Evolutionary conservation across 1,140 invertebrate species (phyloP).

Genomic region (Meloidogyne hapla): DNA sequence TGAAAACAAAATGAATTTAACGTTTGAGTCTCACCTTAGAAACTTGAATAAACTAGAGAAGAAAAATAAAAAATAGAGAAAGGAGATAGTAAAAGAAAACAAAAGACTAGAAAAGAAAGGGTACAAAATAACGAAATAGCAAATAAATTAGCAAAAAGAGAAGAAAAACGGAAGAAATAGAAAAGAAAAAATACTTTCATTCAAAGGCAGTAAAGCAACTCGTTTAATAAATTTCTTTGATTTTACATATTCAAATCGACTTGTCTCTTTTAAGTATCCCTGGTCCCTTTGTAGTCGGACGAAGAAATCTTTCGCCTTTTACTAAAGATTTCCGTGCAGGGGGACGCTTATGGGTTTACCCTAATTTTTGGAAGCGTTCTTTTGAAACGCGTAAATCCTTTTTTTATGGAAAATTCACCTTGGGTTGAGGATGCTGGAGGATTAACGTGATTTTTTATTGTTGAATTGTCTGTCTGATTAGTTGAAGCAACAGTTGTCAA

Average conservation of each 20-base stretch:
- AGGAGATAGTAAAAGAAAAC: not conserved
- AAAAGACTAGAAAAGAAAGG: not conserved
- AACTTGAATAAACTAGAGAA: no score
- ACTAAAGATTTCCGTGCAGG: constrained; percentile 48
- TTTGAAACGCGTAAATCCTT: not conserved
- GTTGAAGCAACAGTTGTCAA: not conserved
- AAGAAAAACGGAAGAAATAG: not conserved
- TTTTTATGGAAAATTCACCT: no score
- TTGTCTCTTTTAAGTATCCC: not conserved
- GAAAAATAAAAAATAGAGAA: not conserved
- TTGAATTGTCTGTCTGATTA: no score
- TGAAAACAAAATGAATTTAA: not conserved
- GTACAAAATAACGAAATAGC: no score
- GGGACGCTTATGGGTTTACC: constrained; percentile 35
- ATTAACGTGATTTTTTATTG: no score
- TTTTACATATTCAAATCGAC: not conserved
- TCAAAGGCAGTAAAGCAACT: not conserved
- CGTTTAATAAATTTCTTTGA: not conserved
- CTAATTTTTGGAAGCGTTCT: constrained; percentile 17
- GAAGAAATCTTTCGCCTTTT: constrained; percentile 46
- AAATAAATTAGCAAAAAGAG: no score
- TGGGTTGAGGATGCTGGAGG: no score
- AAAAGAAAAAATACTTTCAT: not conserved
- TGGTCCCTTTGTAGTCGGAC: constrained; percentile 22
- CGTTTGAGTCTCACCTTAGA: no score